Conservation (phyloP, 2,797 vertebrate species). For the Coregonus ussuriensis region DNA sequence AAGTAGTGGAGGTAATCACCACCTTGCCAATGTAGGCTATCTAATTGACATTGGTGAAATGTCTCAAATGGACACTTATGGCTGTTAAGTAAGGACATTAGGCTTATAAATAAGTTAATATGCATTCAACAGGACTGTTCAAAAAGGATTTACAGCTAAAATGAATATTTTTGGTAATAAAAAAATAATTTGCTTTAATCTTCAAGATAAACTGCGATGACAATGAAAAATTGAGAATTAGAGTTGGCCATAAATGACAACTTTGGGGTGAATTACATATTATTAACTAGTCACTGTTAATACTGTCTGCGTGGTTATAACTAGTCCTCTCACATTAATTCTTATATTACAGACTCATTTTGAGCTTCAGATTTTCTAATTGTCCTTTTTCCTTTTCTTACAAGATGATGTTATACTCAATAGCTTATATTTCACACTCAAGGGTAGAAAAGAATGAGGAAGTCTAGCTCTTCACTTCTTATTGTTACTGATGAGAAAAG, state of each 20-base stretch:
- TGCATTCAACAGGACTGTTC: too few relatives aligned
- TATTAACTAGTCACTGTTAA: neutral
- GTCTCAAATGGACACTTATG: too few relatives aligned
- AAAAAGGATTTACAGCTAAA: too few relatives aligned
- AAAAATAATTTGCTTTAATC: neutral
- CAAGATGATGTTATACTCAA: neutral
- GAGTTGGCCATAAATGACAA: neutral
- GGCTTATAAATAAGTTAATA: too few relatives aligned
- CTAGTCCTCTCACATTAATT: neutral
- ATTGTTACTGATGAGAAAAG: neutral
- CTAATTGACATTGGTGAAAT: neutral
- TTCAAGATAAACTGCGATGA: neutral
- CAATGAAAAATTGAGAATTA: neutral
- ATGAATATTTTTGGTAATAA: too few relatives aligned
- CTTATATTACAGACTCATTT: neutral
- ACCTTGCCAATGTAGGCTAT: neutral
- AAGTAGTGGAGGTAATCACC: neutral
- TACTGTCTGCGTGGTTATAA: neutral
- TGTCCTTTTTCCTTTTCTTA: neutral
- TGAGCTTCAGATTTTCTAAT: neutral
- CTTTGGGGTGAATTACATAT: neutral
- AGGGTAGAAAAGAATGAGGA: neutral
- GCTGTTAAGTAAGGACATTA: too few relatives aligned
- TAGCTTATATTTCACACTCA: neutral
- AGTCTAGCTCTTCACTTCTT: neutral